Conservation (phyloP, 2,113 vertebrate genomes). For the Ceratotherium simum region DNA sequence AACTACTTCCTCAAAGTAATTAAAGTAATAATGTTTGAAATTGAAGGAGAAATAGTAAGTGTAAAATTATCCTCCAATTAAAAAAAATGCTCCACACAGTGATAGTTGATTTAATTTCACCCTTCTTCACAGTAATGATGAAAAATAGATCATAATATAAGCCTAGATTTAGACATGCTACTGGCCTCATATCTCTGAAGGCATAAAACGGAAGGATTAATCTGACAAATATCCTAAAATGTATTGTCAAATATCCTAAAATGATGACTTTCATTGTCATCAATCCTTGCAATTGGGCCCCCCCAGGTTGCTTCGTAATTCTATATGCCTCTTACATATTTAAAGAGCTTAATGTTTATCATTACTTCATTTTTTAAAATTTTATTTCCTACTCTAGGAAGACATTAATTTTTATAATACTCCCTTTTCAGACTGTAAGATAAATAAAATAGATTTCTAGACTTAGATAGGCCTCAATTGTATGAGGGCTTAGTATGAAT, state of each 20-base stretch:
- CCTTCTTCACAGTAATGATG: neutral
- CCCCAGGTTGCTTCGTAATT: slow-evolving; percentile 53
- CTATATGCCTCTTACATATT: slow-evolving; percentile 64
- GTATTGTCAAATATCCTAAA: slow-evolving; percentile 48
- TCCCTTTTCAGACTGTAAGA: slow-evolving; percentile 51
- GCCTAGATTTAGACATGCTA: slow-evolving; percentile 27
- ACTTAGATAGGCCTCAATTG: slow-evolving; percentile 15
- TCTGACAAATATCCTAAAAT: slow-evolving; percentile 65
- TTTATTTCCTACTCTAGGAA: slow-evolving; percentile 68
- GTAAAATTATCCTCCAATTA: slow-evolving; percentile 51
- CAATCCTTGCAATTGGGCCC: slow-evolving; percentile 38
- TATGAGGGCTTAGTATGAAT: slow-evolving; percentile 52
- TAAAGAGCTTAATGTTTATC: slow-evolving; percentile 72
- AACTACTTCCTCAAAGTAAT: slow-evolving; percentile 50
- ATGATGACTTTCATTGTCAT: slow-evolving; percentile 42
- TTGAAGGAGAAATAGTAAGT: slow-evolving; percentile 31
- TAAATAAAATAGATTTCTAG: slow-evolving; percentile 63
- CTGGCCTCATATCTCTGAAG: neutral
- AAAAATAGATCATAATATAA: slow-evolving; percentile 31
- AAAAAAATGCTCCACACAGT: neutral
- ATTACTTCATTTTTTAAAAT: slow-evolving; percentile 69
- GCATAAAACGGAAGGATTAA: slow-evolving; percentile 37
- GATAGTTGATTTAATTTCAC: neutral
- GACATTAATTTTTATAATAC: slow-evolving; percentile 67
- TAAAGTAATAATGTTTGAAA: slow-evolving; percentile 50